These are phyloP conservation scores for Manduca sexta DNA, from an alignment of 1,140 invertebrate genomes.

Conservation along the genomic window DNA sequence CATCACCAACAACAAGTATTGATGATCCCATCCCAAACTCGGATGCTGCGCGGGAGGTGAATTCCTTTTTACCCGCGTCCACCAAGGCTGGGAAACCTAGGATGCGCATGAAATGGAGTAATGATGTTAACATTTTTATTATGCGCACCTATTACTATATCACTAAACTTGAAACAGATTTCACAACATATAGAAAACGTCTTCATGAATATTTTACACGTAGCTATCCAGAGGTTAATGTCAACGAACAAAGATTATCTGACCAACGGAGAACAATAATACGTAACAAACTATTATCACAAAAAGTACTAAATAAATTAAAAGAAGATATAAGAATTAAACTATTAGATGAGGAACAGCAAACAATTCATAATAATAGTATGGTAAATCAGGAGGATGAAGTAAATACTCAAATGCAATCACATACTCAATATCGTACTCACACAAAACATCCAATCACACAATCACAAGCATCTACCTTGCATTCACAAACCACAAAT, in stretches of 20 bases:
- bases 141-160: constrained; percentile 24
- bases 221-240: constrained; percentile 11
- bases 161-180: constrained; percentile 26
- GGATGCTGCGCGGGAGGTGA: constrained; percentile 2
- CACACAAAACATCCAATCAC: no score
- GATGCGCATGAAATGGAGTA: constrained; percentile 23
- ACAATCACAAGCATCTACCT: no score
- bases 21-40: background rate
- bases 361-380: no score
- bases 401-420: no score
- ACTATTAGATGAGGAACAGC: no score
- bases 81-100: no score
- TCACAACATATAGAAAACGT: constrained; percentile 15
- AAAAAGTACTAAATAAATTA: constrained; percentile 8
- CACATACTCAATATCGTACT: no score
- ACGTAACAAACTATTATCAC: constrained; percentile 13
- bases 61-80: no score
- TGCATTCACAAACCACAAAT: no score
- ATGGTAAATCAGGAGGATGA: no score
- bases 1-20: no score
- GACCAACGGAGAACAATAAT: constrained; percentile 7
- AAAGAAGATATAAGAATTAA: constrained; percentile 4
- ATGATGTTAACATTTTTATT: constrained; percentile 24
- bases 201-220: constrained; percentile 8
- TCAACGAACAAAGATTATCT: constrained; percentile 12